Evolutionary conservation across 1,140 invertebrate genomes (phyloP).

Genomic region (Drosophila bocki): DNA sequence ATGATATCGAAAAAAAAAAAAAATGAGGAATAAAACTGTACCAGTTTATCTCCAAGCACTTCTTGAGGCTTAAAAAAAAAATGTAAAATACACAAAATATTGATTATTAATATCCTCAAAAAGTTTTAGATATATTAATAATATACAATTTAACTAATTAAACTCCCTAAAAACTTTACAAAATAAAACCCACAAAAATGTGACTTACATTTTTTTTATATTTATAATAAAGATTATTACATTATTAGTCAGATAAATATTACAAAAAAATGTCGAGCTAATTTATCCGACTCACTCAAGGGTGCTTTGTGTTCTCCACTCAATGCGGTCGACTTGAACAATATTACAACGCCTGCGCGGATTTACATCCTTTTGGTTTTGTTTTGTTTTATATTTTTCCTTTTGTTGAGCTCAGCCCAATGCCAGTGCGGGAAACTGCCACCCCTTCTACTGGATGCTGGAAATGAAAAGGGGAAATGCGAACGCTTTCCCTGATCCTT

Average conservation of each 20-base stretch:
- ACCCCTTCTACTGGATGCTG: slow-evolving; percentile 63
- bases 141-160: background rate
- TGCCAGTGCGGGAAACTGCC: slow-evolving; percentile 10
- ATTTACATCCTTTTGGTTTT: slow-evolving; percentile 55
- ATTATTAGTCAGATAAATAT: background rate
- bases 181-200: background rate
- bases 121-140: too few species aligned
- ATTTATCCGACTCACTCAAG: slow-evolving; percentile 23
- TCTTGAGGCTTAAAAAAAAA: too few species aligned
- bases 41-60: too few species aligned
- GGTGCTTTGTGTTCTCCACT: slow-evolving; percentile 6
- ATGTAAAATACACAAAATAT: too few species aligned
- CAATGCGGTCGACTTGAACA: slow-evolving; percentile 23
- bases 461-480: slow-evolving; percentile 64
- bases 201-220: background rate
- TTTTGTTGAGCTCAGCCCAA: slow-evolving; percentile 12
- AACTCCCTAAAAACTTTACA: background rate
- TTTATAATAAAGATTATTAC: background rate
- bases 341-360: slow-evolving; percentile 78
- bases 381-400: background rate
- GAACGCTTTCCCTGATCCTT: slow-evolving; percentile 28
- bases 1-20: too few species aligned
- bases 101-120: too few species aligned
- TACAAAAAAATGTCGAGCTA: background rate
- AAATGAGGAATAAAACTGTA: too few species aligned